phyloP scores from a whole-genome alignment of 2,113 vertebrate genomes.

The Pygoscelis antarcticus region DNA sequence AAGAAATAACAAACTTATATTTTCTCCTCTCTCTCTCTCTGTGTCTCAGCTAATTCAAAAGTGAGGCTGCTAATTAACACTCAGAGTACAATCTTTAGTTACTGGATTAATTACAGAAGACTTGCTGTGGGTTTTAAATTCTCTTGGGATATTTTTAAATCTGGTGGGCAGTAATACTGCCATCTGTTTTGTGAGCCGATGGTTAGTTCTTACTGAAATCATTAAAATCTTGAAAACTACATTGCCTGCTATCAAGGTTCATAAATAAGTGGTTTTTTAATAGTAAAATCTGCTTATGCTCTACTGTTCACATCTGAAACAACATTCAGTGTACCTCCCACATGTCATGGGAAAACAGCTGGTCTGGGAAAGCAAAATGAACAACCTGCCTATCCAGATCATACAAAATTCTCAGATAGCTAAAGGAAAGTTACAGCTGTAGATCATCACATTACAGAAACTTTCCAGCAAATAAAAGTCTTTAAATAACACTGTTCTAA shows the following conservation, averaged over 20 bases:
- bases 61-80: slow-evolving; percentile 53
- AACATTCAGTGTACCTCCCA: background rate
- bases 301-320: background rate
- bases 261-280: background rate
- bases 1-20: background rate
- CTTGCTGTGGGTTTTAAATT: slow-evolving; percentile 51
- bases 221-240: slow-evolving; percentile 28
- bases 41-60: slow-evolving; percentile 42
- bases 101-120: slow-evolving; percentile 65
- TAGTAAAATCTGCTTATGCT: background rate
- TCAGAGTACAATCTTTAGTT: slow-evolving; percentile 48
- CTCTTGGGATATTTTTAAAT: slow-evolving; percentile 62
- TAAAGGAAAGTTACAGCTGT: background rate
- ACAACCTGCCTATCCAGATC: background rate
- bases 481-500: background rate
- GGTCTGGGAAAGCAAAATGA: background rate
- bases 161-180: slow-evolving; percentile 53
- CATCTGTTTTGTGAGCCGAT: slow-evolving; percentile 55
- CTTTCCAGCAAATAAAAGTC: background rate
- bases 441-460: background rate
- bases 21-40: background rate
- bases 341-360: background rate
- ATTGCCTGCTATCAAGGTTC: background rate
- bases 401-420: background rate
- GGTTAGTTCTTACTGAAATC: slow-evolving; percentile 26